A percentile compares a stretch with the other conserved stretches of the same genome.
phyloP scores from a whole-genome alignment of 1,140 invertebrate species.

The Calosoma granatense region DNA sequence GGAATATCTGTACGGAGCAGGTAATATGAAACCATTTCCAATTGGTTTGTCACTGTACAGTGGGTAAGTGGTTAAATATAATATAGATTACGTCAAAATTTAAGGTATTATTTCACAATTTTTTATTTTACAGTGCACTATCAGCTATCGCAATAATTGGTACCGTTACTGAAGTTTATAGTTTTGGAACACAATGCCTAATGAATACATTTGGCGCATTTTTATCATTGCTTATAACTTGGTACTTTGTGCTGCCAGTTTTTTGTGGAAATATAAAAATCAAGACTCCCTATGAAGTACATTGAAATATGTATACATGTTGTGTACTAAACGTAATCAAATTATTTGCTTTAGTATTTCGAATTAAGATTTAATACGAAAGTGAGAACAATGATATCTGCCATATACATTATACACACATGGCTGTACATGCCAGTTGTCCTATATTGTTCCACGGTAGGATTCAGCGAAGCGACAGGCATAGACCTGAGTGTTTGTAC shows the following conservation, averaged over 20 bases:
- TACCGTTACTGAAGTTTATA: background rate
- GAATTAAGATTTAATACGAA: background rate
- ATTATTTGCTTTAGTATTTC: slow-evolving; percentile 23
- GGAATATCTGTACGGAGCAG: slow-evolving; percentile 70
- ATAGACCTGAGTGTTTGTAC: background rate
- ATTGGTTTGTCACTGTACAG: slow-evolving; percentile 33
- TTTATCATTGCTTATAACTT: background rate
- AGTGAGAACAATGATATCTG: background rate
- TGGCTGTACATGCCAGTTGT: background rate
- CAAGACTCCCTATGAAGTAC: slow-evolving; percentile 1
- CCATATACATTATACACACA: background rate
- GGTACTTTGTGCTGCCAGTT: background rate
- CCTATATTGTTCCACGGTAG: background rate
- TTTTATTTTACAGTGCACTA: background rate
- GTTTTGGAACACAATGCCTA: background rate
- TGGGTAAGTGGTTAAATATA: background rate
- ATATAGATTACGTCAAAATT: too few relatives aligned
- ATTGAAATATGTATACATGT: too few relatives aligned
- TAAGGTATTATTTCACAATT: too few relatives aligned
- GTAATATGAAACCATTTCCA: slow-evolving; percentile 64
- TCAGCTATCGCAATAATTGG: background rate
- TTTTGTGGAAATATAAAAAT: slow-evolving; percentile 4
- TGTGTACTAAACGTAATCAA: slow-evolving; percentile 27
- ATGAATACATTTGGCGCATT: background rate
- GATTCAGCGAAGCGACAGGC: background rate